Evolutionary conservation across 1,140 invertebrate genomes (phyloP), one percentile per base, ranked within the genome.

Genomic region (Drosophila truncata): DNA sequence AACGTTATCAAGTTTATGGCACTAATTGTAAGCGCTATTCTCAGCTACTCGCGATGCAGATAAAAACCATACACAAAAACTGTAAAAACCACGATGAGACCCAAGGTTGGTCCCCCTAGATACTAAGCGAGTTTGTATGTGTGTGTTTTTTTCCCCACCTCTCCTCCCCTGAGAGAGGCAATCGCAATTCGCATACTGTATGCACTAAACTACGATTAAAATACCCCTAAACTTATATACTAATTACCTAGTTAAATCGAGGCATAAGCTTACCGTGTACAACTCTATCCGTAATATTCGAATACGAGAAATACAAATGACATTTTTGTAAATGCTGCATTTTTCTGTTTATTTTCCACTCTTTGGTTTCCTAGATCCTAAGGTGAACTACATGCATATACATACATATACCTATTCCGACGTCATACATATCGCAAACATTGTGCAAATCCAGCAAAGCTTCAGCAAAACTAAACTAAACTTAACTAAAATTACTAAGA

Each of bases 161-260:
- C 74, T 70, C 63, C n/a, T n/a, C 46, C 35, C 58, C 39, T 27
- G n/a, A 33, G 65, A 78, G 70, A 83, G 73, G 73, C 80, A 70
- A 27, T 81, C 70, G 85, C 82, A 91, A 90, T 90, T 84, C 70
- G 85, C 84, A 88, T 88, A 90, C 49, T 88, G 69, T 90, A 88
- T 90, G 84, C 84, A 78, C 79, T 84, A 88, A 78, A 80, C 59
- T 82, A 87, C 60, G 63, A 86, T 86, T 72, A 77, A 86, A 64
- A 66, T 70, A 87, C 61, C 75, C 37, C 71, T 63, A 80, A 77
- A 86, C 57, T 44, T 54, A 52, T 54, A 63, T 54, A 33, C 44
- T 74, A 88, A 80, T 65, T 27, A 58, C 64, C 44, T 73, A 60
- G 55, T 62, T 74, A 60, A 78, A 69, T 46, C 60, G 27, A 79